These are phyloP conservation scores for Automeris io DNA, from an alignment of 2,888 invertebrate species.

Conservation along the genomic window DNA sequence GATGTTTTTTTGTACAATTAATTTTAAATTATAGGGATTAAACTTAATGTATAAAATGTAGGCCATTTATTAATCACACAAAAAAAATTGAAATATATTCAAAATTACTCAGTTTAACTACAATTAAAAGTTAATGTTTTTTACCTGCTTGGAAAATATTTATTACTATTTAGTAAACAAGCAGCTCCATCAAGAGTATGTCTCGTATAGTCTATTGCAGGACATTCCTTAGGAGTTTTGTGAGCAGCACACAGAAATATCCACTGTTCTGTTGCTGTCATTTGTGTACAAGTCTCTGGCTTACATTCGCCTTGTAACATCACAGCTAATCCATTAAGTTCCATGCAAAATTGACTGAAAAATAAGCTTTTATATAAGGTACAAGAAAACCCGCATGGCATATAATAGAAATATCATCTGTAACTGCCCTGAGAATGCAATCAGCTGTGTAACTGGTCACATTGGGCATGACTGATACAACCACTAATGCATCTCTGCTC, in stretches of 20 bases:
- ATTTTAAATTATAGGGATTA: background rate
- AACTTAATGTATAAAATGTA: background rate
- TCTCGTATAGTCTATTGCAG: constrained; percentile 99
- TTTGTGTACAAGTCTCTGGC: constrained; percentile 98
- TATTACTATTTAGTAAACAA: constrained; percentile 98
- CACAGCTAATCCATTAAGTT: constrained; percentile 98
- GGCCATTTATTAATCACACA: too few relatives aligned
- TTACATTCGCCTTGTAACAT: constrained; percentile 97
- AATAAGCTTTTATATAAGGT: too few relatives aligned
- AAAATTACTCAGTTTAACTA: too few relatives aligned
- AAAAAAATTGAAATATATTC: too few relatives aligned
- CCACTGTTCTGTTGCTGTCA: constrained; percentile 99
- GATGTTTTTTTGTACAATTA: background rate
- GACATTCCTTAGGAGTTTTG: constrained; percentile 99
- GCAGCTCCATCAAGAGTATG: constrained; percentile 99
- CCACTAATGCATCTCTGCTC: too few relatives aligned
- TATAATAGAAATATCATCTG: too few relatives aligned
- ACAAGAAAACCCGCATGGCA: too few relatives aligned
- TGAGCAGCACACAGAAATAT: constrained; percentile 99
- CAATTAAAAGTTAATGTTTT: constrained; percentile 15
- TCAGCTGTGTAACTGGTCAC: too few relatives aligned
- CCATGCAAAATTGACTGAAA: constrained; percentile 98
- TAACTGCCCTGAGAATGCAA: too few relatives aligned
- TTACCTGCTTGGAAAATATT: constrained; percentile 99
- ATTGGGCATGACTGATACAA: too few relatives aligned